Evolutionary conservation across 2,113 vertebrate species (phyloP).

Genomic region (Noctilio leporinus): DNA sequence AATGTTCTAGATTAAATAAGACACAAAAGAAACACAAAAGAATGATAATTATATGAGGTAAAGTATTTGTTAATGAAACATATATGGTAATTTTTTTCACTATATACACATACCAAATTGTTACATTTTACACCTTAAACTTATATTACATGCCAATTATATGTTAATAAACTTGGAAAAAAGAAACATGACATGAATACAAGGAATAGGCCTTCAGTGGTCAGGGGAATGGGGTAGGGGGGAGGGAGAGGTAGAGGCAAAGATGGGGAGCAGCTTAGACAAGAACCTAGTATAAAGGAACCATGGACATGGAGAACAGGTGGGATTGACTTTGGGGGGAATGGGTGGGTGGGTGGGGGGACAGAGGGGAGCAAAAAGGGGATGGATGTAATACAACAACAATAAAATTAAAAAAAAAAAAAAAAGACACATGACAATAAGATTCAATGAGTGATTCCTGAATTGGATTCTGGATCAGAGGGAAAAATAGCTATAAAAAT

Average conservation of each 20-base stretch:
- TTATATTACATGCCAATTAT: background rate
- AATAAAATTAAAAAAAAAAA: no score
- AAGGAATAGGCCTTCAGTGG: no score
- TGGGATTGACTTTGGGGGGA: no score
- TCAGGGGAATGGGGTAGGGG: no score
- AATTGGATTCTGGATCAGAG: background rate
- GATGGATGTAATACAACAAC: no score
- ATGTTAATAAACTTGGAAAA: background rate
- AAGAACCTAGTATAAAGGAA: no score
- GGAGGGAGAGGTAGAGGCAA: no score
- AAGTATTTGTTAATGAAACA: background rate
- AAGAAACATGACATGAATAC: no score
- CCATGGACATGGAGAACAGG: no score
- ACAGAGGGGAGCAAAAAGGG: no score
- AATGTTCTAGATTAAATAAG: background rate
- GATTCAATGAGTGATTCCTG: background rate
- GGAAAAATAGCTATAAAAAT: background rate
- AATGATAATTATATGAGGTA: background rate
- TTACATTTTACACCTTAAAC: background rate
- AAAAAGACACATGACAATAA: background rate
- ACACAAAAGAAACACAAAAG: background rate
- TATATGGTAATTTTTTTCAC: background rate
- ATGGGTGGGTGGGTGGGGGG: no score
- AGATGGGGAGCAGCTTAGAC: no score
- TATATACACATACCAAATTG: background rate